These are phyloP conservation scores for Vidua chalybeata DNA, from an alignment of 2,113 vertebrate genomes.

Conservation along the genomic window DNA sequence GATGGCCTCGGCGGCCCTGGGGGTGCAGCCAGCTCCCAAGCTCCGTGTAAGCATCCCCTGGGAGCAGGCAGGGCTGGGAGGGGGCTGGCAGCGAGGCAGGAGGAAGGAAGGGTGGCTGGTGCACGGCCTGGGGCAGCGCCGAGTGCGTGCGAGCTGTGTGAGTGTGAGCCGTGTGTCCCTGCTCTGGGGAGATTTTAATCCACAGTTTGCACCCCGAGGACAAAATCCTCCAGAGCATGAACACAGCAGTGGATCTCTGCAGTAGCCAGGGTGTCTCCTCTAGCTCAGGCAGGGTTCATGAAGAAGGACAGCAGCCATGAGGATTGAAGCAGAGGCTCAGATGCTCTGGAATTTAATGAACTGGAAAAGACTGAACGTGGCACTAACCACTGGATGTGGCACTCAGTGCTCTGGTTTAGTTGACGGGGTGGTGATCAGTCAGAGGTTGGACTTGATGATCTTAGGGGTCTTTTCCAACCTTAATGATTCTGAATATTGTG, in stretches of 20 bases:
- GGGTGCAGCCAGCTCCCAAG: background rate
- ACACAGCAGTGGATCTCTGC: conserved; percentile 2
- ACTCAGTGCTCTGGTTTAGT: background rate
- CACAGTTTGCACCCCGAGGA: conserved; percentile 48
- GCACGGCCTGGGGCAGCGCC: fast-evolving
- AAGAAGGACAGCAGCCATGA: background rate
- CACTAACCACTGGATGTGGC: background rate
- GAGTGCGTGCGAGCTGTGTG: conserved; percentile 46
- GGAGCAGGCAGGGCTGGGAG: background rate
- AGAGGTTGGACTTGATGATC: background rate
- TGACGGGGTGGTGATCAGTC: background rate
- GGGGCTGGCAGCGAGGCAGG: background rate
- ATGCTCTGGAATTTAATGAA: background rate
- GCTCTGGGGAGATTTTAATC: conserved; percentile 75
- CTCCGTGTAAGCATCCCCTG: fast-evolving
- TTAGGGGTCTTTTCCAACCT: background rate
- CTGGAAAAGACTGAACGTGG: background rate
- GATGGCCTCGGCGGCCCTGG: background rate
- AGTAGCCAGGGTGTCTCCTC: background rate
- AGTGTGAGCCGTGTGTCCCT: conserved; percentile 48
- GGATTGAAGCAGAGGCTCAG: background rate
- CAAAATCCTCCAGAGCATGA: conserved; percentile 73
- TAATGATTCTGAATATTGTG: background rate
- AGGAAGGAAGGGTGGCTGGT: background rate
- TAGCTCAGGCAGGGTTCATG: background rate